Percentiles rank a stretch among this genome's conserved stretches.
phyloP scores from a whole-genome alignment of 2,113 vertebrate genomes.

The Cephalopterus ornatus region DNA sequence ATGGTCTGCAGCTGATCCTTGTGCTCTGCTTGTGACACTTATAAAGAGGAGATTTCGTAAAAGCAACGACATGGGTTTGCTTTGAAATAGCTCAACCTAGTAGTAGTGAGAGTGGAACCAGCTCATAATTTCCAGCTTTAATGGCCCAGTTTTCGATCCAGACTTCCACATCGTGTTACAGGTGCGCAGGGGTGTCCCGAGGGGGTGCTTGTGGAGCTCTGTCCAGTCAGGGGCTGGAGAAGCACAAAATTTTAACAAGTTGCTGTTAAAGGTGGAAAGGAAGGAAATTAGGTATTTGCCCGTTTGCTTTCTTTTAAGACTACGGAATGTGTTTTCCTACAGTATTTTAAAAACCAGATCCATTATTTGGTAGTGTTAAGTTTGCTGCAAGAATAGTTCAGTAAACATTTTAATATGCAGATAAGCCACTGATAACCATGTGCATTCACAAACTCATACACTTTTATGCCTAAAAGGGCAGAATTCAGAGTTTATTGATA shows the following conservation, averaged over 20 bases:
- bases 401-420: slow-evolving; percentile 15
- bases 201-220: neutral
- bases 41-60: neutral
- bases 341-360: neutral
- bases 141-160: neutral
- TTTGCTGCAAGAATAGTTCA: neutral
- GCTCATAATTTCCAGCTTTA: rapidly evolving
- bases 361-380: neutral
- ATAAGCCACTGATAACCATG: neutral
- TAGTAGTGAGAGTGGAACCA: neutral
- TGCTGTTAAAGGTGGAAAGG: neutral
- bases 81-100: neutral
- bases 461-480: neutral
- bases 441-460: neutral
- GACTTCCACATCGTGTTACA: neutral
- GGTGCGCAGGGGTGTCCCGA: neutral
- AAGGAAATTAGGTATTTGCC: neutral
- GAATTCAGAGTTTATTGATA: neutral
- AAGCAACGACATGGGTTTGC: neutral
- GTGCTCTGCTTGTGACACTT: neutral
- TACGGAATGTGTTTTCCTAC: neutral
- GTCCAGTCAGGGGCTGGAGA: neutral
- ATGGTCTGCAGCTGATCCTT: neutral
- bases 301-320: neutral
- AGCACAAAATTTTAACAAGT: neutral